Evolutionary conservation across 1,140 invertebrate genomes (phyloP), one percentile per base, ranked within the genome.

Genomic region (Drosophila fuyamai): DNA sequence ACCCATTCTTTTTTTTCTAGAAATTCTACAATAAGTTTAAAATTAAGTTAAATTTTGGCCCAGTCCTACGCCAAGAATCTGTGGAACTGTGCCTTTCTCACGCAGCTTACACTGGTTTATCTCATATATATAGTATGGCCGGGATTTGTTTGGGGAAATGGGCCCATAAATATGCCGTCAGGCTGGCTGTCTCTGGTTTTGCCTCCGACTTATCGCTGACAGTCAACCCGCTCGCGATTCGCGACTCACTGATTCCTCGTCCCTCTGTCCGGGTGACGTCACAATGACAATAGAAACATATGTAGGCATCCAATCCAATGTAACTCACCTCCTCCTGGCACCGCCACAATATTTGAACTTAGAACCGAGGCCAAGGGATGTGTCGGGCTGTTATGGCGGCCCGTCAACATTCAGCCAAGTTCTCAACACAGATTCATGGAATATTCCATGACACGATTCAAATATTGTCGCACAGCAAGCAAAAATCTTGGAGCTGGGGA

Each of bases 391-490:
- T 67, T 73, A 43, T 65, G 68, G 68, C 55, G 32, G 74, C 56
- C 68, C 61, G 79, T 76, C 71, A 54, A 56, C 76, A 58, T 46
- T 59, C 51, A 48, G 56, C 18, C 46, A 55, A 57, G 73, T 61
- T 50, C 50, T 61, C 61, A 35, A 44, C 65, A 46, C 47, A 67
- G 59, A 65, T 65, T 67, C 60, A 70, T 48, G 83, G 84, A 89
- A 88, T 88, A 88, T 88, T 88, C 83, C 83, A 78, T 83, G 83
- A 89, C 83, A 88, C 84, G 84, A 73, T 88, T 84, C 79, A 86
- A 86, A 86, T 86, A 86, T 86, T 86, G 72, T 86, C 72, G 60
- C 76, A 79, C 63, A 53, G 63, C 67, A 86, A 88, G 84, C 79
- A 80, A 55, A 61, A 73, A 53, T 50, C 67, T 51, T 62, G 44